Evolutionary conservation across 2,797 vertebrate species (phyloP).

Genomic region (Sebastes diploproa): DNA sequence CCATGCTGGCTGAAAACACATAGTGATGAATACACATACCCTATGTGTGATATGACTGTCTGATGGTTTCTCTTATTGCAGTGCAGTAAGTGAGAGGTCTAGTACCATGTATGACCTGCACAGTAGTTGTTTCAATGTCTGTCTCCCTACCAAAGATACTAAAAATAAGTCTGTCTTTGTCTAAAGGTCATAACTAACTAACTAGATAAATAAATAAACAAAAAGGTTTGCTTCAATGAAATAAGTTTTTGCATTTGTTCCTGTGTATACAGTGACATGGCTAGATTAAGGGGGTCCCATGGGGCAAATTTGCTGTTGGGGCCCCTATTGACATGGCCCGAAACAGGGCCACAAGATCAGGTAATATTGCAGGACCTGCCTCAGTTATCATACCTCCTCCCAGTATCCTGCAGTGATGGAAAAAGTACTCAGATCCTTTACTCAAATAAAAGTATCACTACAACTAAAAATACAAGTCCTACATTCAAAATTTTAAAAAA

Average conservation of each 20-base stretch:
- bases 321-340: neutral
- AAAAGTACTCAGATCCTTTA: too few species aligned
- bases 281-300: neutral
- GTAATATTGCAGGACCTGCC: neutral
- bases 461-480: too few species aligned
- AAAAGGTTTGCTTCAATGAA: neutral
- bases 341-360: neutral
- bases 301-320: neutral
- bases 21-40: neutral
- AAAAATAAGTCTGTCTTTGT: neutral
- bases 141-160: neutral
- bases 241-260: neutral
- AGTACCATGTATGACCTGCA: neutral
- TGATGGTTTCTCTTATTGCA: neutral
- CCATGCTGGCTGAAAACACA: neutral
- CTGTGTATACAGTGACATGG: neutral
- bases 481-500: too few species aligned
- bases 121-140: neutral
- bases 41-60: neutral
- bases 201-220: neutral
- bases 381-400: neutral
- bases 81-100: neutral
- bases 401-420: too few species aligned
- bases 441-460: too few species aligned
- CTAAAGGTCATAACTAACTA: neutral